Percentiles rank a stretch among this genome's conserved stretches.
Conservation (phyloP, 1,140 invertebrate species). For the Hypothenemus hampei region DNA sequence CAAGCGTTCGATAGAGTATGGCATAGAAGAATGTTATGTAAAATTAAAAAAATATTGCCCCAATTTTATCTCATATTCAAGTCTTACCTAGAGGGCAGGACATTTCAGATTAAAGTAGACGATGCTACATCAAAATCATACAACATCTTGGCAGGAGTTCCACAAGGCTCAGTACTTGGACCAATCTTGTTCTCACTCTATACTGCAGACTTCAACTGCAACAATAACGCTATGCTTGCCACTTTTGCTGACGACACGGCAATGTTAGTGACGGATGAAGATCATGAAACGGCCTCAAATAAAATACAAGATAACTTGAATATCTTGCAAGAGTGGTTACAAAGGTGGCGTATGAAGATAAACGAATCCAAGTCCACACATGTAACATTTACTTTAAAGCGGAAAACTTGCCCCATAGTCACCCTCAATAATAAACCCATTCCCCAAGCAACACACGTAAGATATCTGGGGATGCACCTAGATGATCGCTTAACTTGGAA, state of each 20-base stretch:
- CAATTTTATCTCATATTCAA: not conserved
- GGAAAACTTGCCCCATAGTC: not conserved
- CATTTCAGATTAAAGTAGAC: not conserved
- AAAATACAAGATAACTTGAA: not conserved
- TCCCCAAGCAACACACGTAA: not conserved
- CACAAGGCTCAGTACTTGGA: not conserved
- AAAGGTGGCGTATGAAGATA: not conserved
- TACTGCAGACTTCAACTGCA: not conserved
- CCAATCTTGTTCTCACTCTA: not conserved
- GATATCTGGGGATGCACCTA: not conserved
- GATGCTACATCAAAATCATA: not conserved
- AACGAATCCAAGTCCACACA: conserved; percentile 1
- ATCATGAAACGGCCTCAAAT: not conserved
- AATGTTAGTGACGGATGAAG: not conserved
- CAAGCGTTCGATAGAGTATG: conserved; percentile 1
- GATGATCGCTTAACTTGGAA: not conserved
- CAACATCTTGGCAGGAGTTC: not conserved
- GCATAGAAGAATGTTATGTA: not conserved
- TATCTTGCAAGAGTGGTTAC: not conserved
- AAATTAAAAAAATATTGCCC: not conserved
- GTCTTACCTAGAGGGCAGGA: not conserved
- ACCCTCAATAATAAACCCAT: not conserved
- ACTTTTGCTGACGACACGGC: not conserved
- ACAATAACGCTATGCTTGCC: not conserved
- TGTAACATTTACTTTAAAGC: not conserved